These are phyloP conservation scores for Aphis gossypii DNA, from an alignment of 1,140 invertebrate species.

Conservation along the genomic window DNA sequence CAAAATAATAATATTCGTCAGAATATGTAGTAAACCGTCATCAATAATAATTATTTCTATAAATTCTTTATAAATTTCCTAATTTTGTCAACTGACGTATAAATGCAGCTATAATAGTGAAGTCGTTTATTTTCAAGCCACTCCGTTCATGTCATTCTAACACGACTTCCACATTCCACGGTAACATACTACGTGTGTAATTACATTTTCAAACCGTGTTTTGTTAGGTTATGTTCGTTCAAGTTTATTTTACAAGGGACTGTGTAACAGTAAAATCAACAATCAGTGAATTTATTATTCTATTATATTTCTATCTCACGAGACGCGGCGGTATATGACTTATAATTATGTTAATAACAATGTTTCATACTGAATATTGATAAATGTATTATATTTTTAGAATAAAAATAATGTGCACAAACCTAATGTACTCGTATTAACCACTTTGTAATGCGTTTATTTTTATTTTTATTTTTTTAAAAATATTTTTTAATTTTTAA, in stretches of 20 bases:
- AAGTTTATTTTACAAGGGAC: not conserved
- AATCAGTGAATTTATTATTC: constrained; percentile 18
- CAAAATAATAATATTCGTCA: not conserved
- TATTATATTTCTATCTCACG: not conserved
- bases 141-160: constrained; percentile 14
- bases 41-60: not conserved
- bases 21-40: not conserved
- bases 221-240: not conserved
- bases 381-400: not conserved
- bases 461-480: not conserved
- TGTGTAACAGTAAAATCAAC: constrained; percentile 49
- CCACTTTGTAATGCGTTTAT: not conserved
- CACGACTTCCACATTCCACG: constrained; percentile 34
- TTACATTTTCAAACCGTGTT: not conserved
- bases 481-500: not conserved
- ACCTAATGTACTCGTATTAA: not conserved
- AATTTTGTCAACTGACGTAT: not conserved
- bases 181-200: not conserved
- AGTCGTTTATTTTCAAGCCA: not conserved
- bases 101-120: not conserved
- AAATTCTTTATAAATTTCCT: not conserved
- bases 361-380: not conserved
- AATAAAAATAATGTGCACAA: not conserved
- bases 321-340: not conserved
- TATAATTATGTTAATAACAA: constrained; percentile 32